A percentile compares a stretch with the other conserved stretches of the same genome.
phyloP scores from a whole-genome alignment of 2,113 vertebrate species.

The Triplophysa rosa region DNA sequence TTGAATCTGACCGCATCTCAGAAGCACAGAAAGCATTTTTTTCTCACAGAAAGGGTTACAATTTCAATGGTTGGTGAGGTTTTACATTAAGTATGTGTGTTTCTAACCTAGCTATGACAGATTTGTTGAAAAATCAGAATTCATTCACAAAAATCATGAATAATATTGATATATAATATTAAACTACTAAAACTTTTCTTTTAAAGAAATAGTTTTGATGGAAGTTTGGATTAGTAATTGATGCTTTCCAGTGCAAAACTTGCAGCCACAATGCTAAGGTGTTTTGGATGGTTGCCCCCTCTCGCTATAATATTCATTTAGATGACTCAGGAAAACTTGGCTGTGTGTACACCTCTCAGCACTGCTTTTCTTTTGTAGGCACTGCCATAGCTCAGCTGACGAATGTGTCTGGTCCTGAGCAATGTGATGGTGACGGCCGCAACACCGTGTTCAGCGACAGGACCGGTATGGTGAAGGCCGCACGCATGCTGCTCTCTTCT shows the following conservation, averaged over 20 bases:
- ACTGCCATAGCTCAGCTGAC: constrained; percentile 94
- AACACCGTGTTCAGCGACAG: constrained; percentile 89
- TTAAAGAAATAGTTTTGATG: too few relatives aligned
- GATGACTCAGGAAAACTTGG: background rate
- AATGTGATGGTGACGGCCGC: constrained; percentile 76
- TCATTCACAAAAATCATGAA: too few relatives aligned
- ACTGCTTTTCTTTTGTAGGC: constrained; percentile 69
- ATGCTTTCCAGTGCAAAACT: background rate
- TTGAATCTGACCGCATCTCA: too few relatives aligned
- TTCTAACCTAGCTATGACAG: too few relatives aligned
- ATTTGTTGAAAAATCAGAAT: too few relatives aligned
- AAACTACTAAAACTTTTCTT: too few relatives aligned
- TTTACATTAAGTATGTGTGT: too few relatives aligned
- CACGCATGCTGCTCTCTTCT: constrained; percentile 91
- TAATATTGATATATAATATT: too few relatives aligned
- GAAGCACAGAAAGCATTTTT: too few relatives aligned
- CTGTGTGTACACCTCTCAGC: background rate
- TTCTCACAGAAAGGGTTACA: too few relatives aligned
- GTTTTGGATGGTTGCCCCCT: background rate
- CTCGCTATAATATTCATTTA: too few relatives aligned
- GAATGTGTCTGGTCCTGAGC: constrained; percentile 74
- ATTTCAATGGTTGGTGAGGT: too few relatives aligned
- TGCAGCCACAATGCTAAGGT: background rate
- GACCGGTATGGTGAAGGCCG: constrained; percentile 92
- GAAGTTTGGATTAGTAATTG: background rate